phyloP scores from a whole-genome alignment of 2,888 invertebrate genomes.

The Mesochorus sp. region DNA sequence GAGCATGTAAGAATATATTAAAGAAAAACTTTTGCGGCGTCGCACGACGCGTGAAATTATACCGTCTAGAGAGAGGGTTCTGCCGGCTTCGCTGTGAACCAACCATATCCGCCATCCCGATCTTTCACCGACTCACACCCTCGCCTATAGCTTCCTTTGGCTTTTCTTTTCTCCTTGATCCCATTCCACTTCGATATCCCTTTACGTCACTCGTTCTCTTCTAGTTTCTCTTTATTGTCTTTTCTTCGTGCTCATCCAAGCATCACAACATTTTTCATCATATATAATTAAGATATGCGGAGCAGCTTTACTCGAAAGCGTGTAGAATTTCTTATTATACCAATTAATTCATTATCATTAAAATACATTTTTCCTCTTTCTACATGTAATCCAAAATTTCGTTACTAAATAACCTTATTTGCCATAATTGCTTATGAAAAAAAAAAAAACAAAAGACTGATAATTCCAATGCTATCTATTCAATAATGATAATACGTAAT shows the following conservation, averaged over 20 bases:
- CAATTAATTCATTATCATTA: too few relatives aligned
- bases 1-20: conserved; percentile 81
- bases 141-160: conserved; percentile 15
- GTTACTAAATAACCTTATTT: too few relatives aligned
- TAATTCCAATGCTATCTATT: too few relatives aligned
- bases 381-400: too few relatives aligned
- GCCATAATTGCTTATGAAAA: too few relatives aligned
- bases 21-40: conserved; percentile 77
- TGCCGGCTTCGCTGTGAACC: conserved; percentile 9
- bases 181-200: conserved; percentile 1
- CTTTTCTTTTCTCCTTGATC: background rate
- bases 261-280: background rate
- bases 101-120: conserved; percentile 51
- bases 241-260: background rate
- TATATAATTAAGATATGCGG: too few relatives aligned
- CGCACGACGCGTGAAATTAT: conserved; percentile 76
- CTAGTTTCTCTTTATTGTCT: background rate
- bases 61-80: conserved; percentile 68
- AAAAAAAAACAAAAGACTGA: too few relatives aligned
- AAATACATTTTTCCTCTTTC: too few relatives aligned
- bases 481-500: too few relatives aligned
- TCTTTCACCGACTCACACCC: conserved; percentile 43
- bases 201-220: conserved; percentile 6
- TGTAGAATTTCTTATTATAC: too few relatives aligned
- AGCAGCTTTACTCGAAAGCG: too few relatives aligned